Conservation (phyloP, 2,888 invertebrate genomes). For the Pyrrhosoma nymphula region DNA sequence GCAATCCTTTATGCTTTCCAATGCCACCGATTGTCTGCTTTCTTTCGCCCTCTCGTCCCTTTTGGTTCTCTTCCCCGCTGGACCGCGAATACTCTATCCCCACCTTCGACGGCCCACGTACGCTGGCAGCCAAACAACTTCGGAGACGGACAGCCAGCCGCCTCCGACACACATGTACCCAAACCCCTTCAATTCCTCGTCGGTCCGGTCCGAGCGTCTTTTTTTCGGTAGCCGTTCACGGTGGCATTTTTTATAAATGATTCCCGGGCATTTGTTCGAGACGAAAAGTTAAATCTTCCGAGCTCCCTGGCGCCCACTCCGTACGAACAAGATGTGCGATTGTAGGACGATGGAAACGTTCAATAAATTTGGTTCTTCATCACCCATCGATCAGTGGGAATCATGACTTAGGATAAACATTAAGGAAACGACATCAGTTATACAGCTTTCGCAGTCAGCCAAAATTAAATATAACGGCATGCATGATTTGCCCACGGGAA, state of each 20-base stretch:
- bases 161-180: not conserved
- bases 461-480: too few species aligned
- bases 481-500: too few species aligned
- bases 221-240: not conserved
- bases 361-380: not conserved
- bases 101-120: not conserved
- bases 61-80: not conserved
- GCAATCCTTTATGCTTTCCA: constrained; percentile 56
- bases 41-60: constrained; percentile 5
- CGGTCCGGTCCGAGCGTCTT: not conserved
- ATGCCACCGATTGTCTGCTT: constrained; percentile 60
- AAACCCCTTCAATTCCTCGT: not conserved
- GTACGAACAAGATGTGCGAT: not conserved
- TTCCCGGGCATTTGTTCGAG: not conserved
- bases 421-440: too few species aligned
- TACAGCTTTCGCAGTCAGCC: too few species aligned
- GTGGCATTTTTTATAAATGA: not conserved
- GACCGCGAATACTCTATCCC: not conserved
- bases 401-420: too few species aligned
- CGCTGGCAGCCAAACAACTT: not conserved
- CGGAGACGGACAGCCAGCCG: not conserved
- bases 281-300: not conserved
- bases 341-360: not conserved
- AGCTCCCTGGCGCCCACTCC: not conserved
- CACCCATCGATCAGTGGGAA: not conserved